Evolutionary conservation across 2,888 invertebrate genomes (phyloP).

Genomic region (Drosophila flavopinicola): DNA sequence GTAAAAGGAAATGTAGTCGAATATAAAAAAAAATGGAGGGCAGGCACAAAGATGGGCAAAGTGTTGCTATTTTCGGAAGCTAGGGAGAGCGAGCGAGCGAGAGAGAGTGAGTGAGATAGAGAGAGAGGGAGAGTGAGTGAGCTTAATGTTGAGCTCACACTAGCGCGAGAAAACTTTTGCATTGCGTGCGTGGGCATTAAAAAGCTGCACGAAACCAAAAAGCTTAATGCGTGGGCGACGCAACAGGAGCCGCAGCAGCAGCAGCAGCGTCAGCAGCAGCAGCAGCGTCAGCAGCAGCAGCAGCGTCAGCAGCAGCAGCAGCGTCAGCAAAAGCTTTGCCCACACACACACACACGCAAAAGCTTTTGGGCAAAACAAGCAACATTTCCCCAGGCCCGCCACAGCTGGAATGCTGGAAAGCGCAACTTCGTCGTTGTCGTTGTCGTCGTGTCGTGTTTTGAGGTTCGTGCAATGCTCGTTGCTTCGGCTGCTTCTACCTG

Average conservation of each 20-base stretch:
- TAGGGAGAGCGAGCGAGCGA: conserved; percentile 2
- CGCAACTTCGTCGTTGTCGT: conserved; percentile 10
- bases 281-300: not conserved
- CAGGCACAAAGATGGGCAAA: too few species aligned
- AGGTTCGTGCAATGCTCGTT: conserved; percentile 4
- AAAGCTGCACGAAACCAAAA: conserved; percentile 52
- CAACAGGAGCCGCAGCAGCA: conserved; percentile 59
- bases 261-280: conserved; percentile 16
- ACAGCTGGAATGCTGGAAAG: conserved; percentile 52
- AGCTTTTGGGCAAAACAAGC: conserved; percentile 25
- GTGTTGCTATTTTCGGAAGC: conserved; percentile 71
- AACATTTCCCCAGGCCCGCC: conserved; percentile 58
- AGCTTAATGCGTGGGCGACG: conserved; percentile 68
- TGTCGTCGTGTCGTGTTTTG: conserved; percentile 6
- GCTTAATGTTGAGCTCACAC: conserved; percentile 39
- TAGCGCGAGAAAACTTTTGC: conserved; percentile 24
- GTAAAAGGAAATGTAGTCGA: conserved; percentile 29
- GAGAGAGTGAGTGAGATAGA: not conserved
- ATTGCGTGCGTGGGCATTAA: conserved; percentile 48
- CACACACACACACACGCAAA: conserved; percentile 14
- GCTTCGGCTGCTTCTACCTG: conserved; percentile 73
- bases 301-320: conserved; percentile 19
- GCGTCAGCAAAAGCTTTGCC: conserved; percentile 40
- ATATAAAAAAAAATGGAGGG: too few species aligned
- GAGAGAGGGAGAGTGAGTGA: not conserved